These are phyloP conservation scores for Drosophila varians DNA, from an alignment of 1,140 invertebrate genomes.

Conservation along the genomic window DNA sequence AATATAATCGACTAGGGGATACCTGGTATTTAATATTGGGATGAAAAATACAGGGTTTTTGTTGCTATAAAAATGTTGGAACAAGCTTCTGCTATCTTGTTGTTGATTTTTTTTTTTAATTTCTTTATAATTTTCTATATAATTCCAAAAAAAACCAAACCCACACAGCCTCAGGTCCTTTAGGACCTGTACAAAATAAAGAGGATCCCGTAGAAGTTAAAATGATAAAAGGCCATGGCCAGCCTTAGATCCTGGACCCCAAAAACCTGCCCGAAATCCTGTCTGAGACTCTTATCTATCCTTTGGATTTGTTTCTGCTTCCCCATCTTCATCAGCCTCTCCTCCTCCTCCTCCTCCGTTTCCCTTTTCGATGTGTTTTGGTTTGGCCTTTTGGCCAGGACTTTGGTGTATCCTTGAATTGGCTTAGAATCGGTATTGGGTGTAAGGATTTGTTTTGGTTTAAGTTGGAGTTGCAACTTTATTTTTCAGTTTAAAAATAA, in stretches of 20 bases:
- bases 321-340: neutral
- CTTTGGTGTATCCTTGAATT: conserved; percentile 16
- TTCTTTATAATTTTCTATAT: too few species aligned
- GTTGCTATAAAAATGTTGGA: too few species aligned
- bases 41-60: neutral
- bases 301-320: conserved; percentile 20
- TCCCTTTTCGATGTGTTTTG: neutral
- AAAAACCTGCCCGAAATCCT: neutral
- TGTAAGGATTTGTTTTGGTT: conserved; percentile 28
- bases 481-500: too few species aligned
- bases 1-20: neutral
- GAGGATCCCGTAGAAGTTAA: conserved; percentile 9
- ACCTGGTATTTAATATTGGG: neutral
- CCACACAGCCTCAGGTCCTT: neutral
- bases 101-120: too few species aligned
- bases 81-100: too few species aligned
- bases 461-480: too few species aligned
- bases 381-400: conserved; percentile 11
- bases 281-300: conserved; percentile 30
- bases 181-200: neutral
- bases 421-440: conserved; percentile 3
- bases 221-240: conserved; percentile 27
- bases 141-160: neutral
- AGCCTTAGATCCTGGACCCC: conserved; percentile 19
- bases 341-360: neutral